Evolutionary conservation across 2,888 invertebrate species (phyloP), one percentile per base, ranked within the genome.

Genomic region (Phyto melanocephala): DNA sequence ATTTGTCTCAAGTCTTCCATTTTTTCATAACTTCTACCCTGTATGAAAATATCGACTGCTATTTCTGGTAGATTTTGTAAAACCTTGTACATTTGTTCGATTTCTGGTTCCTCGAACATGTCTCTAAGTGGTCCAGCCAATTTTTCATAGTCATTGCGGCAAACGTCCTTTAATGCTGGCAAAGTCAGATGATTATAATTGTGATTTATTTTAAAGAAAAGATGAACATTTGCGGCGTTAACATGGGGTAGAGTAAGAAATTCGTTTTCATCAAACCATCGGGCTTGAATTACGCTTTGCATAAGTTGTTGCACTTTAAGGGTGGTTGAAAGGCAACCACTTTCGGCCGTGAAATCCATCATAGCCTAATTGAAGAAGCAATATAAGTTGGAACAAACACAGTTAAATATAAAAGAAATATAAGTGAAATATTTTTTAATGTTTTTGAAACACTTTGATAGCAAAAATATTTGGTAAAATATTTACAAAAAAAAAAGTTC

Each of bases 321-420:
- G 0, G 97, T 94, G 1, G 96, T 95, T 5, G 94, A 93, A 7
- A 99, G 92, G 97, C 98, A 99, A 60, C 98, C 98, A 86, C 95
- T 93, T 89, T 98, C 96, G 0, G 98, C 97, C 52, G 95, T 94
- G 11, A 97, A 95, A 91, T 99, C 99, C 87, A 99, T 95, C 97
- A 99, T 98, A 20, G 99, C 98, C 96, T 98, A 92, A 79, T 24
- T 58, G 37, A 17, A 13, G 20, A 42, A 28, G 33, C 40, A 47
- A n/a, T 56, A 45, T 52, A 68, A 28, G 3, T 33, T 8, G 17
- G 0, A 28, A n/a, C n/a, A n/a, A n/a, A n/a, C n/a, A n/a, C n/a
- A 63, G n/a, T 24, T 17, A 8, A 54, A 58, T 65, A 11, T 17
- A 15, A 17, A 60, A 62, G n/a, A 35, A 22, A 4, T 11, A 1